A percentile compares a stretch with the other conserved stretches of the same genome.
Conservation (phyloP, 2,888 invertebrate species). For the Agyllia agylla region DNA sequence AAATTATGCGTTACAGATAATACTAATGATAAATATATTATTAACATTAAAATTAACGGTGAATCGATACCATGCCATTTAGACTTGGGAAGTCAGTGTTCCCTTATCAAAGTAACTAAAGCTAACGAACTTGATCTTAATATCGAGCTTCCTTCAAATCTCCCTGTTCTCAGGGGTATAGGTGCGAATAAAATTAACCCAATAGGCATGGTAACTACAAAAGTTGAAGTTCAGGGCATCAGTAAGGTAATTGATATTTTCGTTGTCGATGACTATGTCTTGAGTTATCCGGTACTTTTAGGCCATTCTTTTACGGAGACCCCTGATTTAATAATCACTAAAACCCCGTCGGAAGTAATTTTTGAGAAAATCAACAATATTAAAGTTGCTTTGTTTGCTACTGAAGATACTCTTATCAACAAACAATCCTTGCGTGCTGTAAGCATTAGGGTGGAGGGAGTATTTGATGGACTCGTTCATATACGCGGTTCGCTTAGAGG, state of each 20-base stretch:
- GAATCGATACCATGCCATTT: slow-evolving; percentile 48
- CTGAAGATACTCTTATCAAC: background rate
- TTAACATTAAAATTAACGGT: slow-evolving; percentile 41
- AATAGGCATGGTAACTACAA: slow-evolving; percentile 18
- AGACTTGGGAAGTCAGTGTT: slow-evolving; percentile 77
- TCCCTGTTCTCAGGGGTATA: slow-evolving; percentile 62
- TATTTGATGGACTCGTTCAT: background rate
- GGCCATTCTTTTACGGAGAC: slow-evolving; percentile 69
- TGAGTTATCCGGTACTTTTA: slow-evolving; percentile 50
- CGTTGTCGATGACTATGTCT: slow-evolving; percentile 65
- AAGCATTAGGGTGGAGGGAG: background rate
- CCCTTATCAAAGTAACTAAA: slow-evolving; percentile 52
- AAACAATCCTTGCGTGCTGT: background rate
- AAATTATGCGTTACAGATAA: background rate
- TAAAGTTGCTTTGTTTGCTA: background rate
- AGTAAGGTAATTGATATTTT: slow-evolving; percentile 47
- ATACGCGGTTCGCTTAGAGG: slow-evolving; percentile 16
- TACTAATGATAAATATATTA: slow-evolving; percentile 1
- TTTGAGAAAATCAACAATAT: slow-evolving; percentile 16
- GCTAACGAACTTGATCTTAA: background rate
- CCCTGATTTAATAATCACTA: slow-evolving; percentile 65
- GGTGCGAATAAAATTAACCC: slow-evolving; percentile 52
- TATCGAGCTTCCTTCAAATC: background rate
- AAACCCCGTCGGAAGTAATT: slow-evolving; percentile 56
- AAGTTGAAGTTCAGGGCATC: slow-evolving; percentile 56